These are phyloP conservation scores for Brienomyrus brachyistius DNA, from an alignment of 2,113 vertebrate genomes.

Conservation along the genomic window DNA sequence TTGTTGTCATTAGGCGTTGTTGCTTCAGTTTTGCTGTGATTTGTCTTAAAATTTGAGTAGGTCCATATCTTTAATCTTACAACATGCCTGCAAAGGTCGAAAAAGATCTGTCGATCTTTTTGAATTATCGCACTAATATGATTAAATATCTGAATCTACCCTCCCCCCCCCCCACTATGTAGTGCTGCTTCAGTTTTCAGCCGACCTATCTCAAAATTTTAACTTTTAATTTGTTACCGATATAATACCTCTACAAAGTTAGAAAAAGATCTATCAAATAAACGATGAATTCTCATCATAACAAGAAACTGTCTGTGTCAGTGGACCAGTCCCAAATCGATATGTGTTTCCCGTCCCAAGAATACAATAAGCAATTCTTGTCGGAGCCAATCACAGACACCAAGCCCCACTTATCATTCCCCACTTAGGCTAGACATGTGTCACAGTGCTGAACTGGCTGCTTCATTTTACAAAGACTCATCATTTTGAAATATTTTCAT, in stretches of 20 bases:
- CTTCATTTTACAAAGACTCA: background rate
- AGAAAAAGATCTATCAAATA: background rate
- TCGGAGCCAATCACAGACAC: background rate
- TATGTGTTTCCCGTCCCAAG: background rate
- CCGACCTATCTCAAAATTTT: background rate
- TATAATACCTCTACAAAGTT: background rate
- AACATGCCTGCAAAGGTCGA: background rate
- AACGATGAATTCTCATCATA: background rate
- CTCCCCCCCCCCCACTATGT: background rate
- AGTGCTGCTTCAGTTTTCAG: background rate
- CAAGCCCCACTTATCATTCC: background rate
- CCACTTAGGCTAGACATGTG: background rate
- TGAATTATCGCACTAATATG: background rate
- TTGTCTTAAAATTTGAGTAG: background rate
- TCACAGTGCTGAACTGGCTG: background rate
- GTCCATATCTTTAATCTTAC: background rate
- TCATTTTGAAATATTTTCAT: background rate
- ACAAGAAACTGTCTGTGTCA: background rate
- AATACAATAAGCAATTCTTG: background rate
- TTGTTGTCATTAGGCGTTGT: background rate
- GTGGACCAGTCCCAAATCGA: background rate
- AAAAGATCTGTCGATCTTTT: background rate
- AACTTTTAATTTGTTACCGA: background rate
- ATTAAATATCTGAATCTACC: background rate
- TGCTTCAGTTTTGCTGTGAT: background rate